phyloP scores from a whole-genome alignment of 2,888 invertebrate species.

The Atethmia centrago region DNA sequence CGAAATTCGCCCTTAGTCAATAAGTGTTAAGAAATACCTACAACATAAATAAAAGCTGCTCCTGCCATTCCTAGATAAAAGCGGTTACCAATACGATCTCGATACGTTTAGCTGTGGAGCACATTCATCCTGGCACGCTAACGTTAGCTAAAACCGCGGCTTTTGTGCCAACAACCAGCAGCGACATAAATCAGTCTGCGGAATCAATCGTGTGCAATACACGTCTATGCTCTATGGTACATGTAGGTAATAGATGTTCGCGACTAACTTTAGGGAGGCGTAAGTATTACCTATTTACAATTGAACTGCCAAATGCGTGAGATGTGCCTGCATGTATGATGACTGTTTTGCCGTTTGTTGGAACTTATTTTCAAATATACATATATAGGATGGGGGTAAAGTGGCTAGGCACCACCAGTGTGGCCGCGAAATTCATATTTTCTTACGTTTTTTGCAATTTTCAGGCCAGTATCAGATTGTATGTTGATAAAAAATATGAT shows the following conservation, averaged over 20 bases:
- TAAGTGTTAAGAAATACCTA: neutral
- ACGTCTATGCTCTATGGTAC: constrained; percentile 1
- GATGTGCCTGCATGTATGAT: no score
- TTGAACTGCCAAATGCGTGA: neutral
- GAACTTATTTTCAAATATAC: neutral
- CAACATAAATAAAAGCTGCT: neutral
- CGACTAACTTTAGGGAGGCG: neutral
- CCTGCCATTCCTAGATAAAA: constrained; percentile 27
- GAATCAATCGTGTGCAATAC: constrained; percentile 62
- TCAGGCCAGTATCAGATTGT: no score
- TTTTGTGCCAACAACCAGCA: constrained; percentile 51
- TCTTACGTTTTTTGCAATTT: no score
- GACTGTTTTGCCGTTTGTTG: no score
- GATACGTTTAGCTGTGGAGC: constrained; percentile 18
- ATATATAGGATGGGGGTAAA: neutral
- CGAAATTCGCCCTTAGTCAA: neutral
- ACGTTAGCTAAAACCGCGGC: constrained; percentile 46
- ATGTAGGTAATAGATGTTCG: neutral
- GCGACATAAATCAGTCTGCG: constrained; percentile 66
- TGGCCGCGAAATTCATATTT: no score
- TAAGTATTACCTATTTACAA: neutral
- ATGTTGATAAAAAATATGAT: no score
- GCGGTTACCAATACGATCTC: constrained; percentile 15
- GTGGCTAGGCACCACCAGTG: no score
- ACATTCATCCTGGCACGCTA: constrained; percentile 25